These are phyloP conservation scores for Trichopria drosophilae DNA, from an alignment of 2,888 invertebrate species.

Conservation along the genomic window DNA sequence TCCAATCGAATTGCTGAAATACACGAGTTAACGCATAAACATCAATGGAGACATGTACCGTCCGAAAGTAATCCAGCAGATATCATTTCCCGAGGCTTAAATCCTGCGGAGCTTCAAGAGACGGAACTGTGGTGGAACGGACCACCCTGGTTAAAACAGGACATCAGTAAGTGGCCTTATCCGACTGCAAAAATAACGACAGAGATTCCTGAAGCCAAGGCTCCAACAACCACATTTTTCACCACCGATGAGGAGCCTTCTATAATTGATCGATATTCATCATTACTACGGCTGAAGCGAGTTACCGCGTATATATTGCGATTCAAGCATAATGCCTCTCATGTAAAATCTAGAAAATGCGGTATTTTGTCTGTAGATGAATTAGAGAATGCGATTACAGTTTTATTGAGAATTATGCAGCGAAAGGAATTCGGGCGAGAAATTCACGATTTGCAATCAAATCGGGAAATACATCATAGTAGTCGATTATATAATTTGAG, in stretches of 20 bases:
- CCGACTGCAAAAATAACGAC: not conserved
- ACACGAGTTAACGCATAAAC: slow-evolving; percentile 4
- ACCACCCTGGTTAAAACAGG: slow-evolving; percentile 30
- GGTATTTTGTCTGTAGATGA: not conserved
- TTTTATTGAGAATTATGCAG: not conserved
- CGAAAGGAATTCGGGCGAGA: not conserved
- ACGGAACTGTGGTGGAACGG: slow-evolving; percentile 33
- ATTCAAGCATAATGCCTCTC: slow-evolving; percentile 9
- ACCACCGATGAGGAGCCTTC: not conserved
- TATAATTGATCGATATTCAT: slow-evolving; percentile 5
- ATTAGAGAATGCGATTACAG: not conserved
- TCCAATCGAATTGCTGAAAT: slow-evolving; percentile 25
- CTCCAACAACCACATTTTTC: not conserved
- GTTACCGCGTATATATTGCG: slow-evolving; percentile 11
- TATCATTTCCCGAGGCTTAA: slow-evolving; percentile 16
- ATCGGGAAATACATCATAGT: not conserved
- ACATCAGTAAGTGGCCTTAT: slow-evolving; percentile 16
- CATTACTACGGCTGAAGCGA: not conserved
- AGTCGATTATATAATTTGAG: not conserved
- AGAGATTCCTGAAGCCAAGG: not conserved
- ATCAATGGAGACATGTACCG: slow-evolving; percentile 12
- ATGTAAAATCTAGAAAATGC: not conserved
- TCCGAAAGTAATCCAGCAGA: slow-evolving; percentile 26
- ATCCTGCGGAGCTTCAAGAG: slow-evolving; percentile 5
- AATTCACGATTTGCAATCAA: not conserved